A percentile compares a stretch with the other conserved stretches of the same genome.
phyloP scores from a whole-genome alignment of 2,797 vertebrate genomes.

The Myiotriccus ornatus region DNA sequence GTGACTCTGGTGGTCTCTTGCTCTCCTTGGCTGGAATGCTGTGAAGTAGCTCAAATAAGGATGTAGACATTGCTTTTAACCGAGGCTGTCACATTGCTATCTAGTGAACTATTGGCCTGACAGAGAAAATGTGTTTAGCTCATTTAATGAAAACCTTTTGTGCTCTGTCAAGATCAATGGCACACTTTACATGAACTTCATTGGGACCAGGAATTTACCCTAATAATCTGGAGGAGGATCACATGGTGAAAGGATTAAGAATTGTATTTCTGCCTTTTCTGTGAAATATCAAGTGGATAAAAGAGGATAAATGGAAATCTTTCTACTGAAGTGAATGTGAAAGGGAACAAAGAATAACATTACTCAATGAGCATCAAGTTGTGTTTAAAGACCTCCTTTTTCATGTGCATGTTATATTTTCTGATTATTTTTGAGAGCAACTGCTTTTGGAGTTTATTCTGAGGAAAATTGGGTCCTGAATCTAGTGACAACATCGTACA shows the following conservation, averaged over 20 bases:
- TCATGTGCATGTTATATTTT: neutral
- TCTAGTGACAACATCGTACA: neutral
- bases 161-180: constrained; percentile 41
- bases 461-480: neutral
- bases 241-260: constrained; percentile 53
- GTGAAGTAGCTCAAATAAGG: constrained; percentile 25
- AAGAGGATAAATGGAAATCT: constrained; percentile 39
- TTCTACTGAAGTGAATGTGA: constrained; percentile 35
- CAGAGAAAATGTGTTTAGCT: constrained; percentile 40
- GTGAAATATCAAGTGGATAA: constrained; percentile 55
- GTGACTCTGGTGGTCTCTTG: neutral
- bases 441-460: neutral
- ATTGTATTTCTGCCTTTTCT: constrained; percentile 55
- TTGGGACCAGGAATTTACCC: constrained; percentile 26
- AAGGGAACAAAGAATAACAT: neutral
- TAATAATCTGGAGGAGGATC: constrained; percentile 59
- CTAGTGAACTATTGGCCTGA: constrained; percentile 38
- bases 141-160: constrained; percentile 58
- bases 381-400: neutral
- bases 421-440: neutral
- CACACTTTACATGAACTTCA: constrained; percentile 37
- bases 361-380: neutral
- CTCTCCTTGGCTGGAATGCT: constrained; percentile 18
- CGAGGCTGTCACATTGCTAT: constrained; percentile 6
- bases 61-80: constrained; percentile 17